Evolutionary conservation across 2,113 vertebrate genomes (phyloP), one percentile per base, ranked within the genome.

Genomic region (Synchiropus splendidus): DNA sequence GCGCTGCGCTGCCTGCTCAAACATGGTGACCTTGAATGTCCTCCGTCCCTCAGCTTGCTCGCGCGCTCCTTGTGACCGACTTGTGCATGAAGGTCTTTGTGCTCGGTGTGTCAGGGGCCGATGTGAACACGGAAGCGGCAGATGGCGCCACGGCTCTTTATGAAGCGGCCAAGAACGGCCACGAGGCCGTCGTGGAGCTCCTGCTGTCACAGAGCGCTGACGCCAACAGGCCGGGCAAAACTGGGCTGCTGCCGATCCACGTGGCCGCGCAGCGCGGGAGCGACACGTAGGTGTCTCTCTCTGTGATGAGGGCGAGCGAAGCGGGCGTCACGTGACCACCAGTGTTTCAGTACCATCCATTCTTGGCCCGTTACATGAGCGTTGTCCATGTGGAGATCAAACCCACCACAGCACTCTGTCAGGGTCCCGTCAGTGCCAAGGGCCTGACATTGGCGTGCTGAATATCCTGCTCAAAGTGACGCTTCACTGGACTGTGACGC

Each of bases 141-240:
- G 93, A 97, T 42, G 80, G 79, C 0, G 90, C 92, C 0, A 88
- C 91, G 0, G 86, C 93, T 36, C 83, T 98, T 58, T 95, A 88
- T 12, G 93, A 98, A 80, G 89, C 93, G 12, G 77, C 83, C 64
- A 98, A 95, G 75, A 97, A 94, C 3, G 88, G 83, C 12, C 91
- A 97, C 0, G 43, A 73, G 18, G 57, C 66, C 1, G 63, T 87
- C 2, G 89, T 92, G 58, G 74, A 89, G 55, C 82, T 93, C 9
- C 89, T 98, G 14, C 62, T 97, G 48, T 85, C 87, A 0, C 87
- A 89, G 48, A 88, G 87, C 0, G 92, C 90, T 1, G 88, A 98
- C 4, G 88, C 89, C 64, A 95, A 98, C 78, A 91, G 83, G 81
- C 43, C 84, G 31, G 90, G 90, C 55, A 91, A 90, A 56, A 81